Conservation (phyloP, 2,888 invertebrate genomes). For the Onthophagus sagittarius region DNA sequence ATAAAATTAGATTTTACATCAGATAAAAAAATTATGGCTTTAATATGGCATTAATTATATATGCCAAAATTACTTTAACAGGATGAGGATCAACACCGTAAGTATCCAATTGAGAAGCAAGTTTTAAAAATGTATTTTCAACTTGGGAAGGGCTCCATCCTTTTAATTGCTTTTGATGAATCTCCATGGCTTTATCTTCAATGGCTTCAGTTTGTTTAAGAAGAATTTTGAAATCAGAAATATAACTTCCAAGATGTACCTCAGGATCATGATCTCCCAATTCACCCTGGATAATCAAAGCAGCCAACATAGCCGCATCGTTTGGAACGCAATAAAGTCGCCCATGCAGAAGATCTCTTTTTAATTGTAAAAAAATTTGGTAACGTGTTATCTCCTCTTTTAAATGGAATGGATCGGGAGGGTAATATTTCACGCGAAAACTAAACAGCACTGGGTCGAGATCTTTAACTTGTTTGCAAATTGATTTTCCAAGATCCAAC, state of each 20-base stretch:
- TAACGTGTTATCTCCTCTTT: slow-evolving; percentile 94
- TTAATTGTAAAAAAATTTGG: slow-evolving; percentile 89
- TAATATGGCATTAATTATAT: too few species aligned
- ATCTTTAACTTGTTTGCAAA: slow-evolving; percentile 91
- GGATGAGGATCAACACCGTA: slow-evolving; percentile 98
- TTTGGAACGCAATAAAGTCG: slow-evolving; percentile 87
- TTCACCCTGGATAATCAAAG: slow-evolving; percentile 92
- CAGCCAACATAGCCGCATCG: slow-evolving; percentile 85
- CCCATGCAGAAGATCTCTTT: slow-evolving; percentile 92
- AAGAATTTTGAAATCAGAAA: slow-evolving; percentile 85
- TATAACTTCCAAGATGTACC: slow-evolving; percentile 84
- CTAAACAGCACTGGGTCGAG: slow-evolving; percentile 89
- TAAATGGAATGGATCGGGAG: slow-evolving; percentile 87
- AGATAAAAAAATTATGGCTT: too few species aligned
- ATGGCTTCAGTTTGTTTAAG: slow-evolving; percentile 88
- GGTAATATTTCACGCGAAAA: slow-evolving; percentile 97
- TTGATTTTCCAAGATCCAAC: slow-evolving; percentile 87
- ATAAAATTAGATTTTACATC: too few species aligned
- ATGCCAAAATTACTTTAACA: slow-evolving; percentile 69
- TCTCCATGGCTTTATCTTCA: slow-evolving; percentile 89
- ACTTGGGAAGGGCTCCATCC: slow-evolving; percentile 84
- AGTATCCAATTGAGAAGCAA: slow-evolving; percentile 88
- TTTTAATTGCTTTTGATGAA: slow-evolving; percentile 83
- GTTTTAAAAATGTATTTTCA: slow-evolving; percentile 86
- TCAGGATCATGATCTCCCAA: slow-evolving; percentile 91